These are phyloP conservation scores for Rhea pennata DNA, from an alignment of 2,113 vertebrate genomes.

Conservation along the genomic window DNA sequence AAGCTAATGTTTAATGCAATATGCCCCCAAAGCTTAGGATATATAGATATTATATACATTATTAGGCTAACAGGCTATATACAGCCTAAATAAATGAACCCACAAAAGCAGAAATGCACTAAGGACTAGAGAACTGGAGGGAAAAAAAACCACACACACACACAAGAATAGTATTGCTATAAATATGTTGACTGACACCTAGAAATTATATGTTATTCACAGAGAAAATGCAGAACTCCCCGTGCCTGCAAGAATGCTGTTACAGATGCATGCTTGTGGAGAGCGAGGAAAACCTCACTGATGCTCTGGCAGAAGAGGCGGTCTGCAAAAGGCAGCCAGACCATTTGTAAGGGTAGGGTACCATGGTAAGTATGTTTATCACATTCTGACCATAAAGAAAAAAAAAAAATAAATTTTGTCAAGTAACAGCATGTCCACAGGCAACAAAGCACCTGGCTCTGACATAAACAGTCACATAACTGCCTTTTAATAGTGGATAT, in stretches of 20 bases:
- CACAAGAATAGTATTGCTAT: not conserved
- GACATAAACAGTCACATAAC: slow-evolving; percentile 31
- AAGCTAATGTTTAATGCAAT: not conserved
- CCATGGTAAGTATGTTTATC: not conserved
- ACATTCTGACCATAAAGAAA: not conserved
- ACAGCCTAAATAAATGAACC: not conserved
- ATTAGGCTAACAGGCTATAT: not conserved
- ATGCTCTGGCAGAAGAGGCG: rapidly evolving
- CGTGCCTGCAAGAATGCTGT: not conserved
- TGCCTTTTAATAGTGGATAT: slow-evolving; percentile 29
- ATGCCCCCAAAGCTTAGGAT: not conserved
- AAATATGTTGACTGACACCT: not conserved
- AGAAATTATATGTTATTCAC: not conserved
- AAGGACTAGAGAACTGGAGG: not conserved
- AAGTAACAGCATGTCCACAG: not conserved
- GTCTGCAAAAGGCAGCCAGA: not conserved
- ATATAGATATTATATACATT: not conserved
- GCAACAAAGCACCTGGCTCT: slow-evolving; percentile 27
- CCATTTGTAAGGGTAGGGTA: not conserved
- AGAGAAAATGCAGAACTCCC: not conserved
- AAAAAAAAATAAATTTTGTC: not conserved
- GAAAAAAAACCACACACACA: not conserved
- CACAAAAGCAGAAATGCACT: not conserved
- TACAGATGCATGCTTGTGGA: not conserved
- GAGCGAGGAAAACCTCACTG: not conserved